Percentiles rank a stretch among this genome's conserved stretches.
phyloP scores from a whole-genome alignment of 1,140 invertebrate species.

The Rhysida immarginata region DNA sequence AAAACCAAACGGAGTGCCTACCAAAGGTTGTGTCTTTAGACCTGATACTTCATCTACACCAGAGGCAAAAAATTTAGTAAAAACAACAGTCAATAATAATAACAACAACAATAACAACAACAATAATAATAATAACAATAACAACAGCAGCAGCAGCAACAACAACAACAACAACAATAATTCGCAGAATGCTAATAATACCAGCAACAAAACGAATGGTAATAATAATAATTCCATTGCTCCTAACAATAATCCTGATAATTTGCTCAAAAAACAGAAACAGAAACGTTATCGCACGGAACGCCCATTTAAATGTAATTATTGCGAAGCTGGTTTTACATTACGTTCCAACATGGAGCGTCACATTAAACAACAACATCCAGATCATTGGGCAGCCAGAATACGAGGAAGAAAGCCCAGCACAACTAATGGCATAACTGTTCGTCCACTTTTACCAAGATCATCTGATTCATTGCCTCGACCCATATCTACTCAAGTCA shows the following conservation, averaged over 20 bases:
- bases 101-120: not conserved
- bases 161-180: not conserved
- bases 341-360: conserved; percentile 82
- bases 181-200: not conserved
- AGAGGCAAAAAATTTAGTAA: not conserved
- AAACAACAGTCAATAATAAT: not conserved
- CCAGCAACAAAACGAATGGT: not conserved
- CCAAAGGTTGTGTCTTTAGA: too few species aligned
- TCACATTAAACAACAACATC: conserved; percentile 85
- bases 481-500: conserved; percentile 9
- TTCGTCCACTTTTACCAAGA: not conserved
- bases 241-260: not conserved
- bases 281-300: conserved; percentile 79
- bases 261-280: conserved; percentile 66
- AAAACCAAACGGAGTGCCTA: too few species aligned
- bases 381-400: conserved; percentile 49
- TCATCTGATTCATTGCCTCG: not conserved
- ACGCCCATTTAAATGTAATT: conserved; percentile 71
- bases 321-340: conserved; percentile 75
- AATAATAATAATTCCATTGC: not conserved
- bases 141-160: not conserved
- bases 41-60: not conserved
- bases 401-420: conserved; percentile 10
- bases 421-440: conserved; percentile 10
- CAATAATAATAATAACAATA: not conserved